Percentiles rank a stretch among this genome's conserved stretches.
Conservation (phyloP, 2,797 vertebrate species). For the Botia kubotai region DNA sequence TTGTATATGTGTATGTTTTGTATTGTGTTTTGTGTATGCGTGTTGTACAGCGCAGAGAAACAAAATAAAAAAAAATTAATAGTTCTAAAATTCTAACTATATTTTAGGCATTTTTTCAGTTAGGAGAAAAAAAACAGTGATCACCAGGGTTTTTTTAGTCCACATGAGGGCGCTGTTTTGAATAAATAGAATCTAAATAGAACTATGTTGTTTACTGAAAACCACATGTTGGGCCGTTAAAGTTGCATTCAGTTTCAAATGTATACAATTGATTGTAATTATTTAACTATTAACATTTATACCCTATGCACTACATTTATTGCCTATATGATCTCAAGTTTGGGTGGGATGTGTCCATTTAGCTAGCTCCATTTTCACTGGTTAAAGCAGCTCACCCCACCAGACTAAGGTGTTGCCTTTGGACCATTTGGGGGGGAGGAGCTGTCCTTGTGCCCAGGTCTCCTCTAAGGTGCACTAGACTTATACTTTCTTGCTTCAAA, state of each 20-base stretch:
- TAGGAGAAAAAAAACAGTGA: background rate
- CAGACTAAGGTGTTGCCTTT: conserved; percentile 51
- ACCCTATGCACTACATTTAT: too few species aligned
- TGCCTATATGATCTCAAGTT: background rate
- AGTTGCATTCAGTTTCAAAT: background rate
- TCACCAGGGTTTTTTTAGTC: background rate
- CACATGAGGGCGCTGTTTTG: background rate
- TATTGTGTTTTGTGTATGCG: too few species aligned
- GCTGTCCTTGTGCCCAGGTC: conserved; percentile 31
- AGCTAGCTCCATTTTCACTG: conserved; percentile 52
- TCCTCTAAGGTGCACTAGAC: conserved; percentile 37
- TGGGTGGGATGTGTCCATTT: conserved; percentile 46
- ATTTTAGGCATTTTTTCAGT: too few species aligned
- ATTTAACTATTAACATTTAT: background rate
- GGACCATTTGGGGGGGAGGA: conserved; percentile 34
- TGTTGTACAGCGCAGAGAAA: too few species aligned
- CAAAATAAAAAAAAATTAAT: too few species aligned
- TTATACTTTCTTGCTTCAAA: conserved; percentile 23
- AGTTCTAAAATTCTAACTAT: too few species aligned
- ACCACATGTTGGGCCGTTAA: background rate
- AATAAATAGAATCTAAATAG: background rate
- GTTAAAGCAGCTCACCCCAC: conserved; percentile 61
- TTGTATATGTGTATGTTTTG: background rate
- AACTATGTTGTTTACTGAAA: background rate
- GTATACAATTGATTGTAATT: background rate